phyloP scores from a whole-genome alignment of 2,113 vertebrate genomes.

The Colaptes auratus region DNA sequence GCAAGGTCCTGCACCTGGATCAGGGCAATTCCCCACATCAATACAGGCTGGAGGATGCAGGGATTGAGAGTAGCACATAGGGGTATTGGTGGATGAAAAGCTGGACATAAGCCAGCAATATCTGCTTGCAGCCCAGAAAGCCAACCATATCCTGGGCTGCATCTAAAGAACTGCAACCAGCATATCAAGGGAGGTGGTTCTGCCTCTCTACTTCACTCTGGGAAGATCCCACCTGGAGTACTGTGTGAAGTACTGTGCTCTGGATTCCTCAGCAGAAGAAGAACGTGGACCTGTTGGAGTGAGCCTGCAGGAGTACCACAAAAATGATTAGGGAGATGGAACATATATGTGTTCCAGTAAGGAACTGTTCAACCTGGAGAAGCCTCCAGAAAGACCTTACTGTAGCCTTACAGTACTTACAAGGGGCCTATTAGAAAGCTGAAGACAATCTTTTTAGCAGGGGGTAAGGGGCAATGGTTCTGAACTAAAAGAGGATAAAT shows the following conservation, averaged over 20 bases:
- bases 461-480: not conserved
- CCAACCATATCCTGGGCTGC: not conserved
- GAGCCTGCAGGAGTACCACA: not conserved
- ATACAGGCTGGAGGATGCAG: not conserved
- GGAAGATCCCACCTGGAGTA: not conserved
- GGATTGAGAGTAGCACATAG: not conserved
- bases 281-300: not conserved
- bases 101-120: not conserved
- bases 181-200: not conserved
- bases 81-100: not conserved
- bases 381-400: not conserved
- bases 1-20: not conserved
- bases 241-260: not conserved
- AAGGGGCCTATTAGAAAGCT: not conserved
- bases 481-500: not conserved
- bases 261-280: not conserved
- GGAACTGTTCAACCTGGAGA: not conserved
- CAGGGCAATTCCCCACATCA: not conserved
- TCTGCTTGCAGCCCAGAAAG: not conserved
- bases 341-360: too few relatives aligned
- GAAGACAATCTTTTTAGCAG: not conserved
- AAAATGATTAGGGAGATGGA: not conserved
- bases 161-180: not conserved
- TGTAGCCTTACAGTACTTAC: not conserved
- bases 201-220: not conserved